Percentiles rank a stretch among this genome's conserved stretches.
These are phyloP conservation scores for Allacma fusca DNA, from an alignment of 2,888 invertebrate species.

Conservation along the genomic window DNA sequence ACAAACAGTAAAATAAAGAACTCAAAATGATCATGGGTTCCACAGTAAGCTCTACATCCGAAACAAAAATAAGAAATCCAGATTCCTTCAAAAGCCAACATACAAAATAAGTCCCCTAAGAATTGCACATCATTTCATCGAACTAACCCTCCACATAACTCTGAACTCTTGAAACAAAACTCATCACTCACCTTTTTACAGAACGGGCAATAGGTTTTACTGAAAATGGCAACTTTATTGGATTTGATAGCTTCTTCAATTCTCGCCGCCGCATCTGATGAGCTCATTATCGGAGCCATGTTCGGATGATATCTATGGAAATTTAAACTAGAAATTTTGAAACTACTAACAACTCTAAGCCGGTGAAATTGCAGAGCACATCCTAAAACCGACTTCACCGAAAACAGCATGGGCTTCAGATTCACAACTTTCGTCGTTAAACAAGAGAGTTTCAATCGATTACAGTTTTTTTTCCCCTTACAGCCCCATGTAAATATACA, in stretches of 20 bases:
- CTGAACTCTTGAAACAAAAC: too few species aligned
- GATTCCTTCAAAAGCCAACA: too few species aligned
- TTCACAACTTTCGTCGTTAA: not conserved
- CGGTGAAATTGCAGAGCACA: constrained; percentile 7
- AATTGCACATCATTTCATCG: too few species aligned
- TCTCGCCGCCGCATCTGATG: constrained; percentile 39
- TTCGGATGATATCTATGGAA: constrained; percentile 22
- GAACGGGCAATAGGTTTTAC: constrained; percentile 67
- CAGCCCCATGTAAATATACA: too few species aligned
- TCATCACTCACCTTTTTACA: constrained; percentile 65
- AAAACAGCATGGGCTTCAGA: constrained; percentile 18
- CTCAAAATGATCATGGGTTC: too few species aligned
- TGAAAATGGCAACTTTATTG: constrained; percentile 67
- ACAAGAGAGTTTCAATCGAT: not conserved
- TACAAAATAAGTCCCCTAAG: too few species aligned
- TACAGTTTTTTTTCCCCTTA: not conserved
- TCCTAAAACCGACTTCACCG: constrained; percentile 14
- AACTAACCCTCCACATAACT: too few species aligned
- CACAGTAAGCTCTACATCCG: too few species aligned
- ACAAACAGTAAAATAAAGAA: too few species aligned
- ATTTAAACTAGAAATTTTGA: constrained; percentile 17
- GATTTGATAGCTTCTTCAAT: constrained; percentile 63
- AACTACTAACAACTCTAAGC: not conserved
- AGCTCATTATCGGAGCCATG: constrained; percentile 33
- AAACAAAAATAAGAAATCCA: too few species aligned